Base-by-base conservation (phyloP, 2,888 invertebrate genomes). In the Belgica antarctica region DNA sequence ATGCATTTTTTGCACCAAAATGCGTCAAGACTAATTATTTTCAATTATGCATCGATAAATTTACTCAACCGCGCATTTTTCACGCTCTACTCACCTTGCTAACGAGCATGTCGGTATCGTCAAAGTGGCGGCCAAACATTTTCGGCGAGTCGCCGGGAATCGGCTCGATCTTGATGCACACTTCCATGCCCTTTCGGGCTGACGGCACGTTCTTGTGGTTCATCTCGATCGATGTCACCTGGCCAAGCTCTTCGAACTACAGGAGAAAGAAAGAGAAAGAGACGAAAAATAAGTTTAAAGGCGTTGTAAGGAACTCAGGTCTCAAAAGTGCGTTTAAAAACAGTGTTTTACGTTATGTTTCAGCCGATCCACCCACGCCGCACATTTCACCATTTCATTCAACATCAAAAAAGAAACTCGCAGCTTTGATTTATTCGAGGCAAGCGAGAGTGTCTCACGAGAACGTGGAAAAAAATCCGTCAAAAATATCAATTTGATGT, bases 111-210 rank as follows among this genome's bases (percentile, higher is more conserved):
- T 99, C 99, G 46, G 90, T 94, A 76, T 94, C 91, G 77, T 97
- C 97, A 82, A 99, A 99, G 82, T 99, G 99, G 71, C 99, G 85
- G 10, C 99, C 99, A 80, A 89, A 96, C 90, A 99, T 91, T 83
- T 98, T 98, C 61, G 99, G 99, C 62, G 98, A 89, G 80, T 99
- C 97, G n/a, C 98, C 98, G 15, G 96, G 93, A 62, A 94, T 88
- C 27, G 96, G 92, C 75, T 98, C 97, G 74, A 99, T 98, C 84
- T 97, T 98, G 76, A 96, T 87, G 82, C 96, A 96, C 41, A 96
- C 93, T 81, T 95, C 94, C 81, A 92, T 90, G 0, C 99, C 99
- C 80, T 95, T 95, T 73, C 94, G 86, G 10, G 98, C 99, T n/a
- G 86, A 84, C 73, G 98, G 96, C 74, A 98, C 89, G 65, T 89